A percentile compares a stretch with the other conserved stretches of the same genome.
Conservation (phyloP, 2,888 invertebrate species). For the Onchidella celtica region DNA sequence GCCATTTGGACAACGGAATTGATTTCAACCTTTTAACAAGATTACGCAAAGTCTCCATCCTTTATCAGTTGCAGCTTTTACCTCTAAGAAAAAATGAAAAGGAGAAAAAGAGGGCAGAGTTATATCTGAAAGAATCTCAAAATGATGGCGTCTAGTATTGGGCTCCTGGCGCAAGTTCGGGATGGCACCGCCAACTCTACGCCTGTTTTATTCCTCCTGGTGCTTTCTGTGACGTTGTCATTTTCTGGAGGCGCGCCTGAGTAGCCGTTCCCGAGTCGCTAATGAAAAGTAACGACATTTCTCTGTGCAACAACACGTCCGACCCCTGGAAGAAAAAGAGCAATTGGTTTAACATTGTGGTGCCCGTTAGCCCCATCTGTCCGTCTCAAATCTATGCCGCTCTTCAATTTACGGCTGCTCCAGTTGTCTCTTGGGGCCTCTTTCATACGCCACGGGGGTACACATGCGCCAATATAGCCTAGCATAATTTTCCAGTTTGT, state of each 20-base stretch:
- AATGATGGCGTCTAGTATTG: slow-evolving; percentile 15
- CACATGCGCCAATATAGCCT: background rate
- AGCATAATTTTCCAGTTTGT: slow-evolving; percentile 34
- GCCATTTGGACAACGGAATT: background rate
- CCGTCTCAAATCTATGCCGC: background rate
- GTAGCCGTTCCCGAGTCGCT: slow-evolving; percentile 31
- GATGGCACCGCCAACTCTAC: background rate
- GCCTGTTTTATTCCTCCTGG: slow-evolving; percentile 24
- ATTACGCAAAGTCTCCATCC: background rate
- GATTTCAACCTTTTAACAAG: background rate
- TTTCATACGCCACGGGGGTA: background rate
- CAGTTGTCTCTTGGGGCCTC: slow-evolving; percentile 19
- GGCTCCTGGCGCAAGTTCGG: background rate
- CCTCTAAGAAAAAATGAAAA: too few species aligned
- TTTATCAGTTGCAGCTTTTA: background rate
- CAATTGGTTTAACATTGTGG: slow-evolving; percentile 36
- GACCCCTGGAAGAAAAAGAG: slow-evolving; percentile 20
- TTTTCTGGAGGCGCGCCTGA: background rate
- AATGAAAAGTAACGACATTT: slow-evolving; percentile 43
- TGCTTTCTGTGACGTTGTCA: background rate
- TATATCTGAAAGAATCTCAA: slow-evolving; percentile 24
- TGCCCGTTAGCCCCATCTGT: background rate
- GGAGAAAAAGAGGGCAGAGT: too few species aligned
- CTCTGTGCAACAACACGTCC: slow-evolving; percentile 31
- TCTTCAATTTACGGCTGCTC: slow-evolving; percentile 26